Conservation (phyloP, 1,140 invertebrate genomes). For the Aphelinus atriplicis region DNA sequence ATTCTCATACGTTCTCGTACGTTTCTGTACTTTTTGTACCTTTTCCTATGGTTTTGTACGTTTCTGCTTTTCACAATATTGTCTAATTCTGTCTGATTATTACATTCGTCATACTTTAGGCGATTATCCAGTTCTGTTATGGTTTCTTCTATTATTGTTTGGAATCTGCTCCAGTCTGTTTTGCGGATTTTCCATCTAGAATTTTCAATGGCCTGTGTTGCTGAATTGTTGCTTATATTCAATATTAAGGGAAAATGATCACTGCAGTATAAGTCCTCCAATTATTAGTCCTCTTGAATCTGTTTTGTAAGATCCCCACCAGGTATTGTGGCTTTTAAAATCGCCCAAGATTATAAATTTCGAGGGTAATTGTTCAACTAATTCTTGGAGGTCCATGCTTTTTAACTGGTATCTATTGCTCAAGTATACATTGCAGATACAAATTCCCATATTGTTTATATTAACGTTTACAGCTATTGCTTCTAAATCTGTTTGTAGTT, state of each 20-base stretch:
- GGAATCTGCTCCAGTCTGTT: background rate
- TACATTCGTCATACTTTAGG: background rate
- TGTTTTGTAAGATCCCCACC: conserved; percentile 50
- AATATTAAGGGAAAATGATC: conserved; percentile 51
- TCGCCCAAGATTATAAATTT: conserved; percentile 51
- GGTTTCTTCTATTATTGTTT: background rate
- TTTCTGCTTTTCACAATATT: background rate
- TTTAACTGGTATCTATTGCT: conserved; percentile 44
- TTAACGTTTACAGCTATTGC: conserved; percentile 43
- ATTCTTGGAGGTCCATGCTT: conserved; percentile 39
- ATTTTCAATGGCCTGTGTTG: background rate
- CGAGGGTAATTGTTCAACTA: conserved; percentile 49
- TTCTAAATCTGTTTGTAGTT: conserved; percentile 46
- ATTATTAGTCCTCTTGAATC: conserved; percentile 48
- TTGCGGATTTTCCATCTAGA: background rate
- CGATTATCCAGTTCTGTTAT: background rate
- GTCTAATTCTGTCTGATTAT: background rate
- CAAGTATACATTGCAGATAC: conserved; percentile 50
- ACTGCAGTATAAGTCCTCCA: conserved; percentile 46
- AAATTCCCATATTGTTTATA: conserved; percentile 33
- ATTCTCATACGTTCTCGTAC: too few species aligned
- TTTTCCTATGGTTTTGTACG: too few species aligned
- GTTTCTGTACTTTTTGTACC: too few species aligned
- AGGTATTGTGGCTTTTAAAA: conserved; percentile 53
- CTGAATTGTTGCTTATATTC: conserved; percentile 34